phyloP scores from a whole-genome alignment of 2,888 invertebrate genomes.

The Didymodactylos carnosus region DNA sequence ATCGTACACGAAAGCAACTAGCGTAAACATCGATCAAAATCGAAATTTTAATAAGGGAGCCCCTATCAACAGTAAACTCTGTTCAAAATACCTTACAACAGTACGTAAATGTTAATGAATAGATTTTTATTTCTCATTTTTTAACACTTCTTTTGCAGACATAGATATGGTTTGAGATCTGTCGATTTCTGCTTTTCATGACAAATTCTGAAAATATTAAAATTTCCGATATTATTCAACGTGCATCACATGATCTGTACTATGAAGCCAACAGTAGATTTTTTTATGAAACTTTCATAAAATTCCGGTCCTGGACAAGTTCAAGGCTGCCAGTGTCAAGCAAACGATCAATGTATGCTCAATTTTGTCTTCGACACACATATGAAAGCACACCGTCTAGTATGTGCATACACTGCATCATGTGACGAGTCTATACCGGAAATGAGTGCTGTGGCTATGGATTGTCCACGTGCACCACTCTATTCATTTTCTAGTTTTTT shows the following conservation, averaged over 20 bases:
- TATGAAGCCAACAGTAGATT: not conserved
- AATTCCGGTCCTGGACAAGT: not conserved
- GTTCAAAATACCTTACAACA: not conserved
- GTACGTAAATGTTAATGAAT: not conserved
- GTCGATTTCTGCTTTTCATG: not conserved
- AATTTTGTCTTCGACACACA: not conserved
- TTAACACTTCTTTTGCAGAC: not conserved
- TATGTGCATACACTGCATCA: not conserved
- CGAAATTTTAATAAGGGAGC: not conserved
- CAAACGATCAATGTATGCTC: not conserved
- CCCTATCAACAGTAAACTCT: not conserved
- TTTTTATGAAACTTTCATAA: not conserved
- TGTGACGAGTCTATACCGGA: not conserved
- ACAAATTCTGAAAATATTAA: not conserved
- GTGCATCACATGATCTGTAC: not conserved
- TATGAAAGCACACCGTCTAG: not conserved
- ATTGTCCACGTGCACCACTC: not conserved
- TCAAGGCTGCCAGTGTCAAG: not conserved
- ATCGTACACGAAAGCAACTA: not conserved
- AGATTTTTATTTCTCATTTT: not conserved
- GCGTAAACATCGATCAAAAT: not conserved
- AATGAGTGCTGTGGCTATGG: not conserved
- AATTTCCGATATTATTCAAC: not conserved
- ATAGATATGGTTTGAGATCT: not conserved
- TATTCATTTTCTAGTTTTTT: not conserved